Evolutionary conservation across 2,888 invertebrate genomes (phyloP), one percentile per base, ranked within the genome.

Genomic region (Netelia virgata): DNA sequence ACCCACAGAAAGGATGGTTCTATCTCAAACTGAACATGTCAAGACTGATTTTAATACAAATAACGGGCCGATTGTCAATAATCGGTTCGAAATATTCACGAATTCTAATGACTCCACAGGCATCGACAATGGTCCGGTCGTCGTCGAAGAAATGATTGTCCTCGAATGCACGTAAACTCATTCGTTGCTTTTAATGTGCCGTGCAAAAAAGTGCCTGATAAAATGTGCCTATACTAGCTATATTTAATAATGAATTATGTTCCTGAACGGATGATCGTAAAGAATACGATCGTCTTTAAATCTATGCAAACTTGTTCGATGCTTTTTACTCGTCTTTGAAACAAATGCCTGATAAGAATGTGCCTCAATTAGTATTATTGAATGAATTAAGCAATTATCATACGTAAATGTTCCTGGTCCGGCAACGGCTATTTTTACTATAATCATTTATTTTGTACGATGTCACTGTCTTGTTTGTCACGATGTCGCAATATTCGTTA

Each of bases 151-250:
- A 11, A 76, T 76, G 64, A 72, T 82, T 43, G 70, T 41, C 6
- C 53, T 70, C n/a, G 70, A 76, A 36, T 82, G 82, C 70, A 82
- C 70, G 70, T 70, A 11, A 57, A 18, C n/a, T 11, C 53, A n/a
- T 41, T 73, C 23, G 47, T 5, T 1, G 36, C 6, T 36, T 36
- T 36, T 36, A 36, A 36, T 36, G 36, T 36, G 36, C 55, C 10
- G 28, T 59, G 14, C 14, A 64, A 73, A 77, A n/a, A 66, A 53
- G 66, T 74, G 78, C 61, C 55, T 82, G 47, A 53, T 20, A 18
- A 88, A 83, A 68, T 87, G 78, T 81, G 68, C 82, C 76, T 86
- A 85, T 36, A 87, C 73, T 53, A 53, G n/a, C n/a, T 16, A n/a
- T 11, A 53, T n/a, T 53, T 23, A 82, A 36, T 8, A 36, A 36